These are phyloP conservation scores for Idris sp. DNA, from an alignment of 1,140 invertebrate genomes.

Conservation along the genomic window DNA sequence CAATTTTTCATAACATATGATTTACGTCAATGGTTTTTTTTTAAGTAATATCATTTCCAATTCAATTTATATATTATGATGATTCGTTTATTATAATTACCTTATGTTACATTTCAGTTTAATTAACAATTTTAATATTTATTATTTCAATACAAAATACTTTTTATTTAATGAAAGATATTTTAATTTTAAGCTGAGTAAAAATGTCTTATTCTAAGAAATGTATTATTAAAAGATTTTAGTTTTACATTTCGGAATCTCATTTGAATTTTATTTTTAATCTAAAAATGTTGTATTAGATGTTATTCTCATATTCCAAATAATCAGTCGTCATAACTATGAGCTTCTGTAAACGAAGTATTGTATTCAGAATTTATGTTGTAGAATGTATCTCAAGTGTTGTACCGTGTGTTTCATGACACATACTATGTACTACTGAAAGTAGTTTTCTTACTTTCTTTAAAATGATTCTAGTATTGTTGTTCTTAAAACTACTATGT, in stretches of 20 bases:
- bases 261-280: no score
- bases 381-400: conserved; percentile 43
- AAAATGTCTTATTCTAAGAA: no score
- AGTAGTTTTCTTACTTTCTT: conserved; percentile 24
- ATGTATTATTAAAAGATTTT: no score
- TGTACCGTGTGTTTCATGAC: conserved; percentile 40
- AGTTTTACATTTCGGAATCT: no score
- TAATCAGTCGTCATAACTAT: conserved; percentile 33
- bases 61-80: conserved; percentile 4
- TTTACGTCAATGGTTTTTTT: no score
- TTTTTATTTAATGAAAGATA: no score
- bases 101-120: no score
- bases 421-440: conserved; percentile 38
- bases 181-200: no score
- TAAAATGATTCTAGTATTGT: not conserved
- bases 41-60: not conserved
- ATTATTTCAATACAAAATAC: no score
- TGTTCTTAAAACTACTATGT: no score
- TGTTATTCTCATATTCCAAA: conserved; percentile 53
- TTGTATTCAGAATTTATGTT: conserved; percentile 40
- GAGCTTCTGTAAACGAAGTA: conserved; percentile 41
- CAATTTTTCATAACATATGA: conserved; percentile 9
- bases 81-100: conserved; percentile 4
- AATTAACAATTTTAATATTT: no score
- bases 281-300: no score